Base-by-base conservation (phyloP, 2,888 invertebrate genomes). In the Sepiola atlantica region DNA sequence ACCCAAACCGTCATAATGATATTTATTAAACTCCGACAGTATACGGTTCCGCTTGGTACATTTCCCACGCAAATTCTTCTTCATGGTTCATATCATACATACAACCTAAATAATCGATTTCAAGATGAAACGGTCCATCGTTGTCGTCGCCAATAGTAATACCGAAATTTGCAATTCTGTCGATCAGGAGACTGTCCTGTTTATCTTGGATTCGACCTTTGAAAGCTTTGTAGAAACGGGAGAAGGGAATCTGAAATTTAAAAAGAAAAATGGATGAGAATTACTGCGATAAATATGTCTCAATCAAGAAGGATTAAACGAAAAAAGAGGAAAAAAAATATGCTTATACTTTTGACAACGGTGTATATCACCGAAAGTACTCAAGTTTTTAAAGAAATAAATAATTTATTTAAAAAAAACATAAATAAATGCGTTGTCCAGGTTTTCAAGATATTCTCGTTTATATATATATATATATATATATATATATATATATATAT, bases 11-110 rank as follows among this genome's bases (percentile, higher is more conserved):
- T 8, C 2, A 45, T 45, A 45, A 45, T 45, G 90, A 14, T 6
- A 32, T 77, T 77, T 6, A 32, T 77, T 77, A 92, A 92, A 54
- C 54, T 35, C 92, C 92, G 24, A 57, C 32, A 93, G 55, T 55
- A 61, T 55, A 55, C 32, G 93, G 61, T 61, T 93, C 61, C 2
- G 93, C 55, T 61, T 93, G n/a, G 35, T 99, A 99, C 98, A 98
- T 98, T 98, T 99, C 99, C 97, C 99, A 99, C 0, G 99, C 99
- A 97, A 98, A 98, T 95, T 98, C 98, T 98, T 99, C 99, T 0
- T 97, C 98, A 96, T 99, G 98, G 94, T 98, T 98, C 0, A 98
- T 98, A 98, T 99, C 99, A 97, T 97, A 98, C 97, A 98, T 98
- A 91, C 99, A 97, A 28, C 99, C 99, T 95, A 99, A 98, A 97